Conservation (phyloP, 2,888 invertebrate genomes). For the Drosophila parthenogenetica region DNA sequence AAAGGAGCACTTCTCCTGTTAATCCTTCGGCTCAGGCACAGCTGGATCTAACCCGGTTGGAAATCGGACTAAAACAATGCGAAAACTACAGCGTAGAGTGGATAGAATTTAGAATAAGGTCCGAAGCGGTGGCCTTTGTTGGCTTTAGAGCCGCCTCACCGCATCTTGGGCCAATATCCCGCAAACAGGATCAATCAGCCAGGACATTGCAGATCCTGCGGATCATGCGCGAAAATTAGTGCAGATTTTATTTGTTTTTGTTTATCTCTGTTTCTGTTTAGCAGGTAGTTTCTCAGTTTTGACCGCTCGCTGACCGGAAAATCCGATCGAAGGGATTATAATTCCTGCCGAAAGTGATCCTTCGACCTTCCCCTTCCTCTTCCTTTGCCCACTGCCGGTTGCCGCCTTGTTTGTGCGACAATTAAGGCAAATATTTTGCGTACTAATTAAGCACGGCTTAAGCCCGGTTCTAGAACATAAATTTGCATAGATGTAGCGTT, state of each 20-base stretch:
- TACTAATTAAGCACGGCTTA: constrained; percentile 77
- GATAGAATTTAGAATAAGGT: constrained; percentile 20
- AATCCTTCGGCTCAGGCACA: constrained; percentile 56
- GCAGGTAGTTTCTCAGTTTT: constrained; percentile 46
- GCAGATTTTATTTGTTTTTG: constrained; percentile 51
- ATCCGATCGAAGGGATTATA: constrained; percentile 82
- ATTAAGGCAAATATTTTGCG: constrained; percentile 83
- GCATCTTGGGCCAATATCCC: constrained; percentile 64
- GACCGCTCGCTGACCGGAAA: constrained; percentile 75
- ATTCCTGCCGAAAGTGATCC: constrained; percentile 35
- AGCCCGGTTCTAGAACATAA: constrained; percentile 15
- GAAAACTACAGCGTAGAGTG: no score
- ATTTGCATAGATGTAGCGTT: constrained; percentile 71
- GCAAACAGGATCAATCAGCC: constrained; percentile 81
- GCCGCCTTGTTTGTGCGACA: constrained; percentile 58
- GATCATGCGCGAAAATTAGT: constrained; percentile 71
- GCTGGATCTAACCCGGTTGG: constrained; percentile 60
- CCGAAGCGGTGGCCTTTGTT: constrained; percentile 51
- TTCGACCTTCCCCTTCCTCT: constrained; percentile 5
- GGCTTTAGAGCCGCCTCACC: constrained; percentile 70
- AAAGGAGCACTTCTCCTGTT: constrained; percentile 39
- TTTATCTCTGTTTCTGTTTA: no score
- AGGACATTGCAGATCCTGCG: constrained; percentile 51
- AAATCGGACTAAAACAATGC: constrained; percentile 27
- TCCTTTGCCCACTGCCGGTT: constrained; percentile 9